Base-by-base conservation (phyloP, 2,797 vertebrate species). In the Sphenodon punctatus region DNA sequence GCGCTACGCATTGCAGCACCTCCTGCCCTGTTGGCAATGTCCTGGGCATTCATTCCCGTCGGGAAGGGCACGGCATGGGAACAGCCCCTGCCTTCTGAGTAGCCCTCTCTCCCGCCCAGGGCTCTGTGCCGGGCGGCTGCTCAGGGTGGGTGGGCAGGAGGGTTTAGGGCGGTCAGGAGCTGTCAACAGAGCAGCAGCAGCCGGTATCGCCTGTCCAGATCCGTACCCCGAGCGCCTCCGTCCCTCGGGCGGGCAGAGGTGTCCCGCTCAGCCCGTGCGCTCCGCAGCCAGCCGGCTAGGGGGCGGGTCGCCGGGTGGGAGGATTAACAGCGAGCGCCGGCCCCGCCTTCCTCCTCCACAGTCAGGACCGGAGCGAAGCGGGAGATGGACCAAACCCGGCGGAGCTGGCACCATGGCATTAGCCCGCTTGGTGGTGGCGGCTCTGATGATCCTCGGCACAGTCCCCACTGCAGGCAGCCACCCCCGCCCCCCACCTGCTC, bases 391-490 rank as follows among this genome's bases (percentile, higher is more conserved):
- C 92, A 77, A 43, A 86, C 75, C 67, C 68, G 73, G 80, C 87
- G 27, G 73, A 69, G 53, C 80, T n/a, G 90, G 93, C 94, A 95
- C 87, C 92, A 96, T 96, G 95, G 85, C 88, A 68, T 84, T 85
- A 53, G 64, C 75, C 67, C 60, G 86, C 85, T 80, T 94, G 22
- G 58, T 80, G 79, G 77, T 92, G 86, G 94, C 90, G 38, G 23
- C 27, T 27, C 4, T 43, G 10, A 84, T 94, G 80, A 25, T 93
- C 38, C 45, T 94, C 7, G 93, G 89, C 84, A 41, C 78, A 42
- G 83, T 94, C 46, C 77, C 80, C 30, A 91, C 49, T 34, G 73
- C 39, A 69, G 55, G 55, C 32, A 23, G 86, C 46, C 39, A 43
- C 8, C 75, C 76, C 82, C 95, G 55, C 34, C 34, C 23, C 15